Evolutionary conservation across 2,888 invertebrate species (phyloP), one percentile per base, ranked within the genome.

Genomic region (Torymus auratus): DNA sequence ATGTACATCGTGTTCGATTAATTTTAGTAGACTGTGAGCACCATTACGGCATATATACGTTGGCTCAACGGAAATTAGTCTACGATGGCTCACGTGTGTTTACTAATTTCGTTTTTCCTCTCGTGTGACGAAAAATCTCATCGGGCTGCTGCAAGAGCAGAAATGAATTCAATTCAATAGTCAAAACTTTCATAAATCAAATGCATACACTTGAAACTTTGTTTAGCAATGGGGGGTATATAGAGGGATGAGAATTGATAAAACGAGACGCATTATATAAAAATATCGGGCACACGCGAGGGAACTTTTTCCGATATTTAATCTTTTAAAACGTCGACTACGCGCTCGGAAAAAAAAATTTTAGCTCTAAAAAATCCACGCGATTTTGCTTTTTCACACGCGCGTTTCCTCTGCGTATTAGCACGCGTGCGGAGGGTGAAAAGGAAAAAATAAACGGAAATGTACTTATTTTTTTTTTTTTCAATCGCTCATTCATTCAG

Each of bases 301-400:
- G 2, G 17, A 12, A 10, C 7, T 28, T 28, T 71, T 70, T 70
- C 64, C 77, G 23, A 77, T 71, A 77, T 77, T 77, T 77, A 70
- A 77, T 77, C 70, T 77, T 70, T 70, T 70, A 65, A 77, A 77
- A 77, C 58, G 77, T 56, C 50, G 67, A 68, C 28, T 28, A 28
- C 13, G 64, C 53, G 23, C 53, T 67, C 61, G 69, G 15, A 14
- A 13, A 11, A 50, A n/a, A 41, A 53, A 61, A 50, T 13, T 62
- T 14, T 17, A 62, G 65, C 7, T 64, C 17, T 56, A 28, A 56
- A 61, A 73, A 41, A 56, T 28, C 1, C 28, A 28, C 28, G 28
- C 3, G 28, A 28, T 28, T 28, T 28, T 2, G 28, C 28, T 28
- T 28, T 28, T 5, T 28, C 28, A 28, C 28, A 4, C 28, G 28